Base-by-base conservation (phyloP, 1,140 invertebrate species). In the Lasioglossum albipes region DNA sequence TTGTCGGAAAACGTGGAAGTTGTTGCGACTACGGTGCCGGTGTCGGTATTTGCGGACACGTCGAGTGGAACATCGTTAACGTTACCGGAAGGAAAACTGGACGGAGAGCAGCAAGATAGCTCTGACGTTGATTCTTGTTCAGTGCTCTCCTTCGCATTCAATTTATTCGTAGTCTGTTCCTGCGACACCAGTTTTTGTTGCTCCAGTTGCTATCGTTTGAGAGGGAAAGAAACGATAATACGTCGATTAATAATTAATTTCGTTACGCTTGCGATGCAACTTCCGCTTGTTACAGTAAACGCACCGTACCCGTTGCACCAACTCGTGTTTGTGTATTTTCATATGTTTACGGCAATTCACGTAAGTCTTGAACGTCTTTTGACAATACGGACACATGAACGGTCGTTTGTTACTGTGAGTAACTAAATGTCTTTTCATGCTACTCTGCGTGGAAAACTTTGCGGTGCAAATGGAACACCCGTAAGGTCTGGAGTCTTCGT, bases 321-420 rank as follows among this genome's bases (percentile, higher is more conserved):
- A 75, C 78, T 96, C 95, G 59, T 94, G 93, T 86, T 94, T 95
- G 90, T 96, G 96, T 22, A 94, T 95, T 84, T 95, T 95, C 91
- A 97, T 96, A 87, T 97, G 96, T 84, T 95, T 96, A 82, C 95
- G 94, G 88, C 95, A 96, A 85, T 95, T 94, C 4, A 95, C 94
- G 41, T 94, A 94, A 2, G 95, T 95, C 89, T 96, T 96, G 89
- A 96, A 97, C 6, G 94, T 95, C 89, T 96, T 96, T 75, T 95
- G 94, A 90, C 96, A 97, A 87, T 96, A 96, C 0, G 96, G 96
- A 91, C 96, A 96, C 93, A 96, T 95, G 86, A 94, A 96, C 4
- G 95, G 95, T 20, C 95, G 90, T 64, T 94, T 93, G 83, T 94
- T 94, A 75, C 94, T 95, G 89, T 96, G 95, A 3, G 94, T 95